Base-by-base conservation (phyloP, 1,140 invertebrate species). In the Drosophila varians region DNA sequence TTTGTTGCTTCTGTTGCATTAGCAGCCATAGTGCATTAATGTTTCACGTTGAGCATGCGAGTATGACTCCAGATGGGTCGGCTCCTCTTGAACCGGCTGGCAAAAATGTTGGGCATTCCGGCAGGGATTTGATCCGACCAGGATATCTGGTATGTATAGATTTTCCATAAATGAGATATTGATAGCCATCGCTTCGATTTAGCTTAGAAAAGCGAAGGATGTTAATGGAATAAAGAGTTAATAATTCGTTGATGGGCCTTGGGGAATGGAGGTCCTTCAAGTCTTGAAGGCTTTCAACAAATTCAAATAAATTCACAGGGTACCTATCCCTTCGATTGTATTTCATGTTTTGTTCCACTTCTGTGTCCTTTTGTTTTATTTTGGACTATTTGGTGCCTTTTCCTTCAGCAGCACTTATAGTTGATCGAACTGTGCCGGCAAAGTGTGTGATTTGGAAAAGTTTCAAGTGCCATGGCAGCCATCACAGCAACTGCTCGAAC, bases 351-450 rank as follows among this genome's bases (percentile, higher is more conserved):
- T 25, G 0, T n/a, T 16, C 4, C 16, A n/a, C 21, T 38, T 51
- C 25, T 12, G 38, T 38, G 21, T 25, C 60, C 62, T 53, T n/a
- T 77, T 77, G 74, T 77, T 72, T 48, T 56, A 60, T 52, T 66
- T 53, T 61, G 25, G 21, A n/a, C 40, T 47, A 28, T 54, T 74
- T 51, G 11, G 36, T 55, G 62, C 21, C 54, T 23, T 53, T 74
- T 43, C 18, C 34, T 21, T 40, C 31, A 53, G 49, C 68, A 9
- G 55, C 49, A 70, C 74, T 77, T 57, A 40, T 52, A 73, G 60
- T 77, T 77, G 77, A 82, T 82, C 78, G 77, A 82, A 82, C 77
- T 82, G 77, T 48, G 53, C 31, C 36, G 65, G 60, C 51, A 70
- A 51, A 71, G 76, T 65, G 76, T 79, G 74, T 61, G 25, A 51